These are phyloP conservation scores for Arenaria interpres DNA, from an alignment of 2,113 vertebrate genomes.

Conservation along the genomic window DNA sequence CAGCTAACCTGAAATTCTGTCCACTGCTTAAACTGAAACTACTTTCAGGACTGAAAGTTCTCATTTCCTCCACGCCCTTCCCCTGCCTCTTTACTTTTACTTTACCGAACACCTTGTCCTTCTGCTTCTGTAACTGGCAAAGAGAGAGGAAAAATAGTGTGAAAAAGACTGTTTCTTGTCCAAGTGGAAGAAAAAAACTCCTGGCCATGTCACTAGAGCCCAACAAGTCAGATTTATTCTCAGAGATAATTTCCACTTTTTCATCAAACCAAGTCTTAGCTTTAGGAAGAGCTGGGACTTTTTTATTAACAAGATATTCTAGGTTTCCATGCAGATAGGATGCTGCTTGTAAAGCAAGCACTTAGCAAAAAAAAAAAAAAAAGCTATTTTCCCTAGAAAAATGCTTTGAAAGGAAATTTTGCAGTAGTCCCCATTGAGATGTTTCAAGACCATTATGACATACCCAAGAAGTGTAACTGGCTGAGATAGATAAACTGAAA, in stretches of 20 bases:
- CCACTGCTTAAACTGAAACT: slow-evolving; percentile 22
- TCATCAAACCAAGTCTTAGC: background rate
- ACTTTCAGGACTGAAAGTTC: slow-evolving; percentile 1
- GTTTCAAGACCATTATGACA: background rate
- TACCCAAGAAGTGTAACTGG: background rate
- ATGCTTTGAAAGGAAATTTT: background rate
- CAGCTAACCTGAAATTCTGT: background rate
- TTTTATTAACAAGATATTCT: background rate
- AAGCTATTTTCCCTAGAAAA: background rate
- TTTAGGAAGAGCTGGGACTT: background rate
- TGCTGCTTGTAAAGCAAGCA: background rate
- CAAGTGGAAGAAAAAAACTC: background rate
- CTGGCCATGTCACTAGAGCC: background rate
- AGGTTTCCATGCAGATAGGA: background rate
- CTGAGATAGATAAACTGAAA: background rate
- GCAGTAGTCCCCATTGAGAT: background rate
- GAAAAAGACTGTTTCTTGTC: background rate
- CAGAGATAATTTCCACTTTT: background rate
- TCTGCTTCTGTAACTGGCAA: background rate
- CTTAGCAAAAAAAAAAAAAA: background rate
- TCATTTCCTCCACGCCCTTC: slow-evolving; percentile 13
- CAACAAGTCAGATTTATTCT: background rate
- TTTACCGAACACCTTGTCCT: background rate
- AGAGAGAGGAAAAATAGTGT: background rate
- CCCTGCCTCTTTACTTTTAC: slow-evolving; percentile 42